A percentile compares a stretch with the other conserved stretches of the same genome.
Conservation (phyloP, 1,140 invertebrate species). For the Myzus persicae region DNA sequence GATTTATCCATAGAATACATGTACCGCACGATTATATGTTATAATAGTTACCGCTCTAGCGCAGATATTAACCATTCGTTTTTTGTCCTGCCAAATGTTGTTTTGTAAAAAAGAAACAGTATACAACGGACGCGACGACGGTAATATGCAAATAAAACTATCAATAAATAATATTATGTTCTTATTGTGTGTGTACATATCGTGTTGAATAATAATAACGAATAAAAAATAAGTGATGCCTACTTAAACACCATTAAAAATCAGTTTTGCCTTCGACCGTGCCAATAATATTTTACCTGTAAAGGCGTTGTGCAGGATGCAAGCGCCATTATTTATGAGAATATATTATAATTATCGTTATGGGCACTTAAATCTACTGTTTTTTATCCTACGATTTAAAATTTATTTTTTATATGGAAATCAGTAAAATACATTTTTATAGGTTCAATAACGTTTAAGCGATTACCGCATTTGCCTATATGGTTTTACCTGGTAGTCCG, state of each 20-base stretch:
- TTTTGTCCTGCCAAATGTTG: neutral
- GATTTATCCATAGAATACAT: neutral
- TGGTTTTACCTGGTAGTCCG: neutral
- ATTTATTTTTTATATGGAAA: neutral
- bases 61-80: neutral
- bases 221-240: neutral
- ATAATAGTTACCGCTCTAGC: neutral
- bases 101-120: neutral
- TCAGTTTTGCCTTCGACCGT: neutral
- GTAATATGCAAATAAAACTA: neutral
- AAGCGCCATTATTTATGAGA: neutral
- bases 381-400: neutral
- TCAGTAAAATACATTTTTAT: neutral
- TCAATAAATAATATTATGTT: neutral
- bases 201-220: slow-evolving; percentile 12
- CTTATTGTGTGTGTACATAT: neutral
- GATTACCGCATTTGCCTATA: neutral
- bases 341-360: neutral
- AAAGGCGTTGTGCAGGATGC: neutral
- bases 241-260: slow-evolving; percentile 6
- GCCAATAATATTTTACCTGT: neutral
- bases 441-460: neutral
- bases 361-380: neutral
- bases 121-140: neutral
- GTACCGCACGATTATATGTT: no score